Evolutionary conservation across 2,113 vertebrate species (phyloP), one percentile per base, ranked within the genome.

Genomic region (Himantopus leucocephalus): DNA sequence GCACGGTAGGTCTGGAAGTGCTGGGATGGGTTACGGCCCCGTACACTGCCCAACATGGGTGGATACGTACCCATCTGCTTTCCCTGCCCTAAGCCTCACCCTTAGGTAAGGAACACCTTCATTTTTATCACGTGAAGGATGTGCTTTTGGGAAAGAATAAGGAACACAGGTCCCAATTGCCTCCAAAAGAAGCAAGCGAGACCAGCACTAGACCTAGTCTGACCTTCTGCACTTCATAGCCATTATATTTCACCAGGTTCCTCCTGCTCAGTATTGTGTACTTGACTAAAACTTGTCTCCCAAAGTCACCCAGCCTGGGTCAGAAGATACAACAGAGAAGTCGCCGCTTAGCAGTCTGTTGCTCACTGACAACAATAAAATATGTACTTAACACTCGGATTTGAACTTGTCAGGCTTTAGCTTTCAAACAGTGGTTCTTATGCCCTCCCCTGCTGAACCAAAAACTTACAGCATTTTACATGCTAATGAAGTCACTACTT

Each of bases 301-400:
- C 34, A 19, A 10, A 56, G 55, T 43, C 41, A 26, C 41, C 47
- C 48, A 7, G 32, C 35, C 81, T 52, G 32, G 35, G 29, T 43
- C 60, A 48, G 48, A 24, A 63, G 60, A 12, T 12, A 37, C 53
- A 55, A 62, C 26, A 48, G n/a, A 66, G 45, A 32, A 73, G 47
- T 41, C 30, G 27, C 59, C 60, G 2, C 47, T 73, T 34, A 47
- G 12, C 4, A 41, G 22, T 12, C 35, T 62, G 32, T 26, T 89
- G 47, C 80, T 93, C 32, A 3, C 32, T n/a, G 35, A 48, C 41
- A 47, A 11, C 56, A 18, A 10, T 47, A 59, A 55, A 43, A 37
- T 19, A 30, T 0, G 2, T 34, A 9, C 30, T 37, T 48, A 47
- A 43, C 22, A 3, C 83, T n/a, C 34, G 0, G 0, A 17, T 59